Percentiles rank a stretch among this genome's conserved stretches.
phyloP scores from a whole-genome alignment of 2,888 invertebrate species.

The Myopa testacea region DNA sequence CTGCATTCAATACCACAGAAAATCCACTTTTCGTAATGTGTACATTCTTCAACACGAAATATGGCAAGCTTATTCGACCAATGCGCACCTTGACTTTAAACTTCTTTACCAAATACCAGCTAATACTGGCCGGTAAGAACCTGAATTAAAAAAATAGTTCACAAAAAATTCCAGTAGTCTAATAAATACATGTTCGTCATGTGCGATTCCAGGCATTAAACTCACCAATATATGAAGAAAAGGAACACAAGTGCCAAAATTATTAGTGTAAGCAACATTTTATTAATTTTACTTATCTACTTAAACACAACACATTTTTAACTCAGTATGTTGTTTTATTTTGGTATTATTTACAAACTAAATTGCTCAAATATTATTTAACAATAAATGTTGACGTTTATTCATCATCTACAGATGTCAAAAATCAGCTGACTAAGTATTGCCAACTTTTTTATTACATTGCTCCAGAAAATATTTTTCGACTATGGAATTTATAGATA shows the following conservation, averaged over 20 bases:
- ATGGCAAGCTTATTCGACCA: slow-evolving; percentile 84
- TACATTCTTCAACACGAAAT: slow-evolving; percentile 81
- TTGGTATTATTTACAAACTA: not conserved
- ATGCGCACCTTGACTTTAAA: slow-evolving; percentile 84
- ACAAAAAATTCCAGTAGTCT: not conserved
- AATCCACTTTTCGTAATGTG: slow-evolving; percentile 84
- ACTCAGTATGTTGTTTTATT: not conserved
- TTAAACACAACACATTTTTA: slow-evolving; percentile 14
- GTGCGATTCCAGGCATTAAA: slow-evolving; percentile 18
- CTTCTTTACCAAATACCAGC: slow-evolving; percentile 84
- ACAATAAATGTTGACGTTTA: not conserved
- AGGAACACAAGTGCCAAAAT: slow-evolving; percentile 55
- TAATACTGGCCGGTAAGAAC: slow-evolving; percentile 80
- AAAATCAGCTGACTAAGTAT: slow-evolving; percentile 6
- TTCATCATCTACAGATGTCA: not conserved
- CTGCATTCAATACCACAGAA: slow-evolving; percentile 72
- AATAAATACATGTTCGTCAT: not conserved
- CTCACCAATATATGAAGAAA: slow-evolving; percentile 63
- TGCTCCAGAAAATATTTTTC: too few relatives aligned
- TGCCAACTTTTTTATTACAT: not conserved
- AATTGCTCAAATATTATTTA: not conserved
- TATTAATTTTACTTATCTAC: slow-evolving; percentile 23
- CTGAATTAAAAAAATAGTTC: slow-evolving; percentile 66
- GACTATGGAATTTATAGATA: too few relatives aligned
- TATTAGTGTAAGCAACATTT: slow-evolving; percentile 60